Evolutionary conservation across 2,888 invertebrate genomes (phyloP).

Genomic region (Spicauda simplicius): DNA sequence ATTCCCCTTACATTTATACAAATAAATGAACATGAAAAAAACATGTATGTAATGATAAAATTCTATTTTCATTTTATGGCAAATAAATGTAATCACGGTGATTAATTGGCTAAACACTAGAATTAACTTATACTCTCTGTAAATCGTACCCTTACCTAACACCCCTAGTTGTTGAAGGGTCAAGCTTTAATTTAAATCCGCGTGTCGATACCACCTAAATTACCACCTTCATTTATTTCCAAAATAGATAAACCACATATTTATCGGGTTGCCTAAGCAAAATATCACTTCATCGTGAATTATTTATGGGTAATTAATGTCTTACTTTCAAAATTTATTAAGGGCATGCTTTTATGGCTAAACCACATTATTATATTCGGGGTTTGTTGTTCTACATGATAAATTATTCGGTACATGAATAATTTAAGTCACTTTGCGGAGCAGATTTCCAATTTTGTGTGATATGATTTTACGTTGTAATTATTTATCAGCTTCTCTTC

Average conservation of each 20-base stretch:
- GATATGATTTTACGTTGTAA: too few relatives aligned
- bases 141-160: background rate
- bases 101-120: too few relatives aligned
- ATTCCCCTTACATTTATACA: too few relatives aligned
- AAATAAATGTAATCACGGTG: too few relatives aligned
- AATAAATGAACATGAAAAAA: too few relatives aligned
- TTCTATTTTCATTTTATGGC: too few relatives aligned
- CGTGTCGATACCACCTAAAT: slow-evolving; percentile 45
- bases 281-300: slow-evolving; percentile 38
- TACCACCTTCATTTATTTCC: slow-evolving; percentile 42
- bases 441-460: background rate
- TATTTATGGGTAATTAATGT: slow-evolving; percentile 39
- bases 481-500: too few relatives aligned
- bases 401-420: background rate
- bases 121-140: too few relatives aligned
- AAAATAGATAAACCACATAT: slow-evolving; percentile 40
- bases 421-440: background rate
- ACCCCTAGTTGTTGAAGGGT: background rate
- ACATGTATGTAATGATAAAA: too few relatives aligned
- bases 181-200: slow-evolving; percentile 41
- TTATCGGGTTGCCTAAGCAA: slow-evolving; percentile 30
- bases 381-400: slow-evolving; percentile 19
- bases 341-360: slow-evolving; percentile 26
- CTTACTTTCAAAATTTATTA: slow-evolving; percentile 34
- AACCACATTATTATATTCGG: slow-evolving; percentile 30